Percentiles rank a stretch among this genome's conserved stretches.
Conservation (phyloP, 1,140 invertebrate species). For the Conopomorpha cramerella region DNA sequence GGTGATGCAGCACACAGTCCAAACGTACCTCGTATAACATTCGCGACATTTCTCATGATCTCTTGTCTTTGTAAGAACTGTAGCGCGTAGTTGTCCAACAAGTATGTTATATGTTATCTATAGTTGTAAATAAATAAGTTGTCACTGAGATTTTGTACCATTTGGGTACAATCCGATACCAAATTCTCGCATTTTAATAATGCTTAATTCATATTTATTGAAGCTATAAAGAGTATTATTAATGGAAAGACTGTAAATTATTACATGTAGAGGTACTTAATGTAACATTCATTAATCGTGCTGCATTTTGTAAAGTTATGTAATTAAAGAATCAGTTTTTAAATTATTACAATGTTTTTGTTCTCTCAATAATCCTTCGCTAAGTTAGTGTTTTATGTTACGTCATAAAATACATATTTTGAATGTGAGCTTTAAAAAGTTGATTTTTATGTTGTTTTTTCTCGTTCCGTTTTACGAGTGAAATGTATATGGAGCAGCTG, state of each 20-base stretch:
- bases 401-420: conserved; percentile 12
- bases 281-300: conserved; percentile 29
- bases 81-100: too few relatives aligned
- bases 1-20: conserved; percentile 49
- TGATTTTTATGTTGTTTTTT: conserved; percentile 35
- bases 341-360: conserved; percentile 25
- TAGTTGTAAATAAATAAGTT: too few relatives aligned
- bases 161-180: conserved; percentile 59
- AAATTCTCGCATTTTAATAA: conserved; percentile 54
- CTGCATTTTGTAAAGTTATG: conserved; percentile 52
- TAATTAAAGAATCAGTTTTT: conserved; percentile 55
- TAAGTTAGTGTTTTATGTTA: too few relatives aligned
- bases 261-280: conserved; percentile 50
- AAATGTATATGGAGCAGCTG: conserved; percentile 26
- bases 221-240: conserved; percentile 31
- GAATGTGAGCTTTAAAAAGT: conserved; percentile 15
- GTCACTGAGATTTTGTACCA: too few relatives aligned
- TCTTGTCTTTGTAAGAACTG: too few relatives aligned
- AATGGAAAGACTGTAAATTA: conserved; percentile 57
- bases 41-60: too few relatives aligned
- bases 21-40: conserved; percentile 54
- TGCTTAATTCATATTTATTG: conserved; percentile 52
- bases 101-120: too few relatives aligned
- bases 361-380: too few relatives aligned
- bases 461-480: conserved; percentile 33